Percentiles rank a stretch among this genome's conserved stretches.
These are phyloP conservation scores for Polymixis flavicincta DNA, from an alignment of 2,888 invertebrate species.

Conservation along the genomic window DNA sequence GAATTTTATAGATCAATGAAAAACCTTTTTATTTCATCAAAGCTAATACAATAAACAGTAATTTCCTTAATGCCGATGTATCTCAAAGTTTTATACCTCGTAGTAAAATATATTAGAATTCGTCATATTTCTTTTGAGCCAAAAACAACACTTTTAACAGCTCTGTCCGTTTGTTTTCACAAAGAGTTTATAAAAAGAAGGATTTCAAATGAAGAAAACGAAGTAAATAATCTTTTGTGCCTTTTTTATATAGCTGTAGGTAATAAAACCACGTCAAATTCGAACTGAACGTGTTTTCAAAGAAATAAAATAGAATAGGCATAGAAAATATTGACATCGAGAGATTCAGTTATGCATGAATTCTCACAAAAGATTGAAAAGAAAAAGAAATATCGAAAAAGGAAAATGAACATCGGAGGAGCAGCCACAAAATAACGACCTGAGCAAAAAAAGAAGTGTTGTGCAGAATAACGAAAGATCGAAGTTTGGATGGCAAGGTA, in stretches of 20 bases:
- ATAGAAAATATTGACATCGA: conserved; percentile 18
- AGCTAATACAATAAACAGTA: conserved; percentile 50
- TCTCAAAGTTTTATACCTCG: conserved; percentile 48
- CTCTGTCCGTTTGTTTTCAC: conserved; percentile 58
- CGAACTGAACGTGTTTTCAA: not conserved
- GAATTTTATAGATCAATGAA: conserved; percentile 48
- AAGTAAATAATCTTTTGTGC: conserved; percentile 46
- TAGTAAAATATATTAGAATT: conserved; percentile 59
- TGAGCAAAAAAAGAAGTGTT: not conserved
- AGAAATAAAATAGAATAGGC: conserved; percentile 2
- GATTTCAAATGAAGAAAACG: conserved; percentile 44
- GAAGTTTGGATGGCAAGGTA: not conserved
- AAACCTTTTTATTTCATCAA: conserved; percentile 54
- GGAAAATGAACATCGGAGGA: not conserved
- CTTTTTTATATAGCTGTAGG: conserved; percentile 39
- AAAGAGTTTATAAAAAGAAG: conserved; percentile 53
- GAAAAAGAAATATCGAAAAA: conserved; percentile 10
- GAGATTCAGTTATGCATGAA: conserved; percentile 30
- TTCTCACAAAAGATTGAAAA: conserved; percentile 14
- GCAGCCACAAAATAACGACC: not conserved
- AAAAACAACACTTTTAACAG: conserved; percentile 57
- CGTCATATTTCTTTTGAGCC: conserved; percentile 60
- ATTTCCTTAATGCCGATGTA: conserved; percentile 42
- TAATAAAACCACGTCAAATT: conserved; percentile 44
- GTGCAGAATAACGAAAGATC: not conserved